Conservation (phyloP, 1,140 invertebrate species). For the Musca vetustissima region DNA sequence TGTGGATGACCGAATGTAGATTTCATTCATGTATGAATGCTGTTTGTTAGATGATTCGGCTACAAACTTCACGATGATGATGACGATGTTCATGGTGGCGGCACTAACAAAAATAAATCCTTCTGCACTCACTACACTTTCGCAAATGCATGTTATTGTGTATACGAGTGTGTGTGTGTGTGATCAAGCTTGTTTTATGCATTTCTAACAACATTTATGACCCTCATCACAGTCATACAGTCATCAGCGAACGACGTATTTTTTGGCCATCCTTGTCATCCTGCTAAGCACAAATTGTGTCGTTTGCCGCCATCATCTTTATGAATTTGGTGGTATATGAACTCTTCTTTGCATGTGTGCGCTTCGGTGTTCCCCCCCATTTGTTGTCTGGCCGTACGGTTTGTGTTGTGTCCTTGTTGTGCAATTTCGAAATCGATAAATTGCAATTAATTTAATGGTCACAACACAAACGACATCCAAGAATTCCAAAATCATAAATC, state of each 20-base stretch:
- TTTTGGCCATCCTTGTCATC: neutral
- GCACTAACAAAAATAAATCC: too few species aligned
- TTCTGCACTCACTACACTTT: too few species aligned
- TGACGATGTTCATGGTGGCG: too few species aligned
- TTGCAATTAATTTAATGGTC: conserved; percentile 33
- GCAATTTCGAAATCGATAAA: conserved; percentile 33
- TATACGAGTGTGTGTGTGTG: neutral
- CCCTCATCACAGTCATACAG: conserved; percentile 18
- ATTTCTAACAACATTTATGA: conserved; percentile 23
- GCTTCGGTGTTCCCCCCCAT: neutral
- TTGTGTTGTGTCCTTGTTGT: conserved; percentile 13
- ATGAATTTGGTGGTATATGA: conserved; percentile 17
- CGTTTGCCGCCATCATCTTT: conserved; percentile 6
- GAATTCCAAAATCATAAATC: conserved; percentile 25
- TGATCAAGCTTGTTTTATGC: conserved; percentile 4
- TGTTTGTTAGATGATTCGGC: too few species aligned
- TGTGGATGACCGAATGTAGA: too few species aligned
- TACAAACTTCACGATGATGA: too few species aligned
- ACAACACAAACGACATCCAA: conserved; percentile 25
- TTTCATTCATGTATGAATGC: too few species aligned
- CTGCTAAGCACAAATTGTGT: neutral
- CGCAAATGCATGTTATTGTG: neutral
- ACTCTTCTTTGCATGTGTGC: neutral
- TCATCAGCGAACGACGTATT: neutral
- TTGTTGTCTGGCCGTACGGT: neutral